Evolutionary conservation across 1,140 invertebrate genomes (phyloP).

Genomic region (Drosophila baimaii): DNA sequence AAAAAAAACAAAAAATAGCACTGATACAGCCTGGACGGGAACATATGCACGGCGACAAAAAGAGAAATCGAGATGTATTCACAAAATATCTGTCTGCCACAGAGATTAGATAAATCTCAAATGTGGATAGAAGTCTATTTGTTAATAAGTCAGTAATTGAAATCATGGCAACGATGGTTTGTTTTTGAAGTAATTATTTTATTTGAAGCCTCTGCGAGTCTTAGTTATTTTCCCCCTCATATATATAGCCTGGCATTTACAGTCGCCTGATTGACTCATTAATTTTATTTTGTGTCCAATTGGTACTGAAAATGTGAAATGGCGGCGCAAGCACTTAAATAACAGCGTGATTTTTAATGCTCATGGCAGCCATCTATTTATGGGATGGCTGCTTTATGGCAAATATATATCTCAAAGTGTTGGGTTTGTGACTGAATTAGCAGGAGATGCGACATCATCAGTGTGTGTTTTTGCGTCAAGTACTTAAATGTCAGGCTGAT

Average conservation of each 20-base stretch:
- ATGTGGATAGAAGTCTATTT: too few species aligned
- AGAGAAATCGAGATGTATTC: too few species aligned
- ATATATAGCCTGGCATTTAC: too few species aligned
- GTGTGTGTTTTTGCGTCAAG: constrained; percentile 12
- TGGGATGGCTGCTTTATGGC: not conserved
- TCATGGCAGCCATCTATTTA: not conserved
- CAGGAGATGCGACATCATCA: not conserved
- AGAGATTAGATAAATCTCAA: too few species aligned
- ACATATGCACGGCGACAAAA: too few species aligned
- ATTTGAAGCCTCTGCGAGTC: too few species aligned
- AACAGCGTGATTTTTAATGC: not conserved
- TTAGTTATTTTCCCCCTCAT: too few species aligned
- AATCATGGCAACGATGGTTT: too few species aligned
- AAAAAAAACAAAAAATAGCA: not conserved
- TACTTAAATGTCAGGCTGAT: constrained; percentile 17
- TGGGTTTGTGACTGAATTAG: constrained; percentile 13
- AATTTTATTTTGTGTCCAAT: constrained; percentile 19
- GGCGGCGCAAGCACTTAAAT: constrained; percentile 14
- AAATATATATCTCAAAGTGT: constrained; percentile 1
- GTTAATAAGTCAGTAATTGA: too few species aligned
- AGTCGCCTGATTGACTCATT: constrained; percentile 5
- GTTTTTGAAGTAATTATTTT: too few species aligned
- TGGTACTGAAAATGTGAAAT: constrained; percentile 17
- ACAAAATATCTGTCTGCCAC: too few species aligned
- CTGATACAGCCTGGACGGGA: not conserved